phyloP scores from a whole-genome alignment of 2,113 vertebrate genomes.

The Microtus pennsylvanicus region DNA sequence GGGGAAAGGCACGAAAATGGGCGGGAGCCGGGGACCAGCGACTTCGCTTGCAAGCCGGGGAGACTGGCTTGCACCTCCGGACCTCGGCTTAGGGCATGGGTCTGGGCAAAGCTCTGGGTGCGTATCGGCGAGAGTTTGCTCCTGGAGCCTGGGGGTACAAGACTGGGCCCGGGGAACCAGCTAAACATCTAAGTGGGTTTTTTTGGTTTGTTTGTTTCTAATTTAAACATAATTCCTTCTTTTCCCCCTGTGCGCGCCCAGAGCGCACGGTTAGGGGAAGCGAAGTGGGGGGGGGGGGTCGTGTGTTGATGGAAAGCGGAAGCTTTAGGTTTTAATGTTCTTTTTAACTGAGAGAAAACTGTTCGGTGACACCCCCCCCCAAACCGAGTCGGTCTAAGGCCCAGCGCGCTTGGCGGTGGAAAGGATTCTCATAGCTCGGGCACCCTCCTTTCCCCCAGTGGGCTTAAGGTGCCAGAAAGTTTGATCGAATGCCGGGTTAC shows the following conservation, averaged over 20 bases:
- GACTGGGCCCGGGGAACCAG: not conserved
- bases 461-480: constrained; percentile 76
- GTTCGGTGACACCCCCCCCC: not conserved
- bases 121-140: not conserved
- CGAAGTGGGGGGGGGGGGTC: not conserved
- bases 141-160: not conserved
- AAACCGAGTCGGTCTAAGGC: not conserved
- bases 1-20: constrained; percentile 31
- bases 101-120: not conserved
- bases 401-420: not conserved
- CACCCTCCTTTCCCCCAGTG: not conserved
- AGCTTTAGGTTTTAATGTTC: constrained; percentile 74
- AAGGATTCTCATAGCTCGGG: constrained; percentile 16
- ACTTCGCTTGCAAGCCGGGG: not conserved
- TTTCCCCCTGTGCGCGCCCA: not conserved
- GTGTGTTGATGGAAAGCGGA: constrained; percentile 61
- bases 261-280: constrained; percentile 59
- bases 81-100: not conserved
- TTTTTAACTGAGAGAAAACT: constrained; percentile 57
- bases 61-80: not conserved
- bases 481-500: constrained; percentile 71
- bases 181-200: constrained; percentile 46
- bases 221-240: not conserved
- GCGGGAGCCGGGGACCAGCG: not conserved
- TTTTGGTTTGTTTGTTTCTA: too few relatives aligned